Evolutionary conservation across 2,797 vertebrate species (phyloP), one percentile per base, ranked within the genome.

Genomic region (Acipenser transmontanus): DNA sequence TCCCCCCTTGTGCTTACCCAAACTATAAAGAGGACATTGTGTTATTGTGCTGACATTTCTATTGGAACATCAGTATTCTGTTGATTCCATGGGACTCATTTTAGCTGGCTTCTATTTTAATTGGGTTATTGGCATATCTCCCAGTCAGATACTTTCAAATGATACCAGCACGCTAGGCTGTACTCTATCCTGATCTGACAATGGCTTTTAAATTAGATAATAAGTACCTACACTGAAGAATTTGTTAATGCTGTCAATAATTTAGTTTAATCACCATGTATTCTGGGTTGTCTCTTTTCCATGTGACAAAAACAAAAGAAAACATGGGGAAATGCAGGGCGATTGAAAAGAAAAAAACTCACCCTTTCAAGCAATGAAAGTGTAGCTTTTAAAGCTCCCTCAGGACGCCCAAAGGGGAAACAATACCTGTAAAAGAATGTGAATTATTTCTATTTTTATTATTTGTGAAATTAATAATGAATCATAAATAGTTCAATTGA

Each of bases 381-480:
- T 1, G 94, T 98, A 57, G 96, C 96, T 90, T 97, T 99, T 71
- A 99, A 87, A 76, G 97, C 94, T 81, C 97, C 97, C 89, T 99
- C 97, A 76, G 97, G 96, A 79, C 95, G 89, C 74, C 97, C 96
- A 72, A 99, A 99, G 59, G 97, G 97, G 78, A 98, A 99, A 79
- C 95, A 98, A 74, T 99, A 99, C 82, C 96, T 99, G 85, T 71
- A 70, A 81, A 69, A 61, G 50, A 66, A 59, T 6, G 54, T 7
- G 50, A 69, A 49, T 12, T 69, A 69, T 73, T 66, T 60, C 50
- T 56, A 62, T 64, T 51, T 70, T 67, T 50, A 73, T 57, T 47
- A 69, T 49, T 71, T 61, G 62, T 17, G 63, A 64, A 72, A 71
- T 70, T 13, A 17, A 49, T 68, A 50, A 54, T 52, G 62, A 49